Evolutionary conservation across 2,888 invertebrate species (phyloP).

Genomic region (Pyralis farinalis): DNA sequence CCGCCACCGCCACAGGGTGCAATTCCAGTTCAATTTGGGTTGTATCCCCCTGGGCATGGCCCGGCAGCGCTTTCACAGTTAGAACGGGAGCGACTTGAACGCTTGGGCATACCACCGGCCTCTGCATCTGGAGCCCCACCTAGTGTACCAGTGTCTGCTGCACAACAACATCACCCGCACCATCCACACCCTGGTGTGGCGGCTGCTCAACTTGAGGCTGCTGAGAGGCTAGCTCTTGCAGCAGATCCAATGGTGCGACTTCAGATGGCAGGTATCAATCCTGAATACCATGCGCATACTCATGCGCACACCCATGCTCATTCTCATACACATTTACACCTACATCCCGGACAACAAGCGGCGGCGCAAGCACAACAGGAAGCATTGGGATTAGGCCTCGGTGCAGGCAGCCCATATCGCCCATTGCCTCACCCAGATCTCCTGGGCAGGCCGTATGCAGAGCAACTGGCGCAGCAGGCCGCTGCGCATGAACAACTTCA

Average conservation of each 20-base stretch:
- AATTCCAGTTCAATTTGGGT: slow-evolving; percentile 86
- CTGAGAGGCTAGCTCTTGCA: slow-evolving; percentile 90
- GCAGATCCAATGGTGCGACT: slow-evolving; percentile 96
- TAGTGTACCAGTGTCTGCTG: slow-evolving; percentile 75
- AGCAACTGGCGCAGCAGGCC: slow-evolving; percentile 89
- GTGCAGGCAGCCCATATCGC: slow-evolving; percentile 80
- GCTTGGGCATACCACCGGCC: slow-evolving; percentile 88
- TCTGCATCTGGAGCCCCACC: slow-evolving; percentile 69
- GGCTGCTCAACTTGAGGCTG: slow-evolving; percentile 85
- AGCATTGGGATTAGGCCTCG: slow-evolving; percentile 61
- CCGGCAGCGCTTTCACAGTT: slow-evolving; percentile 87
- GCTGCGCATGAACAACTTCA: slow-evolving; percentile 93
- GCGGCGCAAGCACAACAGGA: slow-evolving; percentile 85
- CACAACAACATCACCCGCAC: slow-evolving; percentile 80
- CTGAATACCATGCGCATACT: slow-evolving; percentile 95
- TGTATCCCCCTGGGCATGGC: slow-evolving; percentile 88
- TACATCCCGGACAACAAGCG: slow-evolving; percentile 88
- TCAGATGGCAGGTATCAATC: slow-evolving; percentile 95
- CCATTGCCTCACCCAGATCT: slow-evolving; percentile 89
- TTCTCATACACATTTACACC: slow-evolving; percentile 92
- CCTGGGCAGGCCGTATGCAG: slow-evolving; percentile 89
- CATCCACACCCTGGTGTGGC: slow-evolving; percentile 75
- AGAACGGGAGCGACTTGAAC: slow-evolving; percentile 92
- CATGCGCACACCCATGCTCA: slow-evolving; percentile 96
- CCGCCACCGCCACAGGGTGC: slow-evolving; percentile 84